A percentile compares a stretch with the other conserved stretches of the same genome.
Conservation (phyloP, 2,113 vertebrate genomes). For the Chionodraco myersi region DNA sequence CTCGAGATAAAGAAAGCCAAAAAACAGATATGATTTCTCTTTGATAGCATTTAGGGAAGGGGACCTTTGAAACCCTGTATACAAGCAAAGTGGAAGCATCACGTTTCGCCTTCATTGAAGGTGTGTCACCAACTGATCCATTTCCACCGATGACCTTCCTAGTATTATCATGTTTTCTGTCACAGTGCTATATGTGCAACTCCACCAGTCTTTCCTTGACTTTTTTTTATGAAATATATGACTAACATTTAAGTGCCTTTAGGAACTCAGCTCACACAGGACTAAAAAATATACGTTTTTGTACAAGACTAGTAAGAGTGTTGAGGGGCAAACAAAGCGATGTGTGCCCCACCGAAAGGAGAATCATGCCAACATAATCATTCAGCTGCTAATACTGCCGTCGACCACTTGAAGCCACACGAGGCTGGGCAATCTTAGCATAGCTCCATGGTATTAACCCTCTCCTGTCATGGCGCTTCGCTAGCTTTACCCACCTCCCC, state of each 20-base stretch:
- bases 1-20: conserved; percentile 65
- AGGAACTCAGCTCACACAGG: conserved; percentile 49
- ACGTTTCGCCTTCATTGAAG: conserved; percentile 72
- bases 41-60: conserved; percentile 76
- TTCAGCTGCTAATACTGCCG: conserved; percentile 71
- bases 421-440: conserved; percentile 52
- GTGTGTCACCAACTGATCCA: conserved; percentile 64
- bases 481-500: conserved; percentile 54
- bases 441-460: conserved; percentile 61
- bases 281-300: conserved; percentile 61
- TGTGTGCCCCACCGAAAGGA: conserved; percentile 36
- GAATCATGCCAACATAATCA: conserved; percentile 73
- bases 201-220: conserved; percentile 42
- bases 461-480: conserved; percentile 65
- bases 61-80: conserved; percentile 78
- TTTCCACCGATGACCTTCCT: conserved; percentile 32
- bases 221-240: conserved; percentile 46
- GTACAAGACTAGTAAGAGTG: conserved; percentile 43
- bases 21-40: conserved; percentile 74
- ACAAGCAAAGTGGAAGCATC: conserved; percentile 75
- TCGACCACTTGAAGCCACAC: conserved; percentile 69
- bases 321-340: conserved; percentile 1
- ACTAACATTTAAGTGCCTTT: conserved; percentile 62
- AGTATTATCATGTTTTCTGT: background rate
- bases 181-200: conserved; percentile 71